Percentiles rank a stretch among this genome's conserved stretches.
These are phyloP conservation scores for Cataglyphis hispanica DNA, from an alignment of 1,140 invertebrate species.

Conservation along the genomic window DNA sequence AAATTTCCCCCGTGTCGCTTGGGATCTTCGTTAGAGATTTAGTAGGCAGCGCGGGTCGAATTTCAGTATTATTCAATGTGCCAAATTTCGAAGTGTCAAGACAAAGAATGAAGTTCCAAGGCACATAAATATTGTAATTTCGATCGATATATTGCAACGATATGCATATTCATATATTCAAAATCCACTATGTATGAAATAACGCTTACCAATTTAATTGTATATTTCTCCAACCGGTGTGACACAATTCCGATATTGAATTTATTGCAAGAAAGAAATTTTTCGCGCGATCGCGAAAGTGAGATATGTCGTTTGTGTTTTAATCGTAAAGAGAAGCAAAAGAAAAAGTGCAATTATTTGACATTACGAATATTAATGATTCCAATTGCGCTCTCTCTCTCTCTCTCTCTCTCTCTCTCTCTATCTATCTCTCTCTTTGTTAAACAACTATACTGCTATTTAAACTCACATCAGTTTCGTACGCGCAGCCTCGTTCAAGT, in stretches of 20 bases:
- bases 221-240: slow-evolving; percentile 5
- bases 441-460: slow-evolving; percentile 42
- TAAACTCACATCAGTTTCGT: slow-evolving; percentile 57
- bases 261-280: neutral
- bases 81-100: slow-evolving; percentile 48
- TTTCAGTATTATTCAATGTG: slow-evolving; percentile 46
- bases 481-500: slow-evolving; percentile 51
- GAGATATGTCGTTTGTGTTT: slow-evolving; percentile 30
- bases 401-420: slow-evolving; percentile 6
- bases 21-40: slow-evolving; percentile 65
- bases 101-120: slow-evolving; percentile 52
- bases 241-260: slow-evolving; percentile 28
- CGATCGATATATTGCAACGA: slow-evolving; percentile 27
- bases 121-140: slow-evolving; percentile 56
- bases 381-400: neutral
- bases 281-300: neutral
- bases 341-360: slow-evolving; percentile 25
- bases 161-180: slow-evolving; percentile 33
- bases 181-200: slow-evolving; percentile 32
- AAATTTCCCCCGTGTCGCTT: slow-evolving; percentile 56
- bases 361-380: neutral
- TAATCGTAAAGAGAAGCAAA: slow-evolving; percentile 34
- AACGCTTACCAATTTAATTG: slow-evolving; percentile 44
- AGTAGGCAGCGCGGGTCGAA: slow-evolving; percentile 46
- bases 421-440: neutral